These are phyloP conservation scores for Bugulina stolonifera DNA, from an alignment of 2,888 invertebrate genomes.

Conservation along the genomic window DNA sequence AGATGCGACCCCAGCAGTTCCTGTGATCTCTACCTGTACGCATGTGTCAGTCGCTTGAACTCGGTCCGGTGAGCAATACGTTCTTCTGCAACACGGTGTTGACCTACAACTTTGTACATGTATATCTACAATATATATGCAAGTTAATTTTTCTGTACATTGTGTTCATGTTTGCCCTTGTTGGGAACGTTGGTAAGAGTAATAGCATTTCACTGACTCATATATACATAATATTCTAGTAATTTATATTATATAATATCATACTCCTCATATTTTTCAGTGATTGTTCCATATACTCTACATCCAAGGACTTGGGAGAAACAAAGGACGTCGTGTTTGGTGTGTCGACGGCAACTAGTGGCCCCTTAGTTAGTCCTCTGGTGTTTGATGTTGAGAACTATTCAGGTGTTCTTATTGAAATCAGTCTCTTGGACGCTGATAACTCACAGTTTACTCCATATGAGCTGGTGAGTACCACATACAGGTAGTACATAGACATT, in stretches of 20 bases:
- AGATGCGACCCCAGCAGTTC: neutral
- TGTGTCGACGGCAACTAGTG: neutral
- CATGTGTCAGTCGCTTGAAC: neutral
- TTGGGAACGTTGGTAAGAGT: no score
- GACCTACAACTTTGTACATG: no score
- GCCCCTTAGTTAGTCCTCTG: neutral
- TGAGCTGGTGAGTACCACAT: conserved; percentile 8
- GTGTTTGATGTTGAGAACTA: neutral
- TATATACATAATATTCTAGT: no score
- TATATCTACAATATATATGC: no score
- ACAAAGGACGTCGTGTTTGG: neutral
- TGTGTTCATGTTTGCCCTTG: no score
- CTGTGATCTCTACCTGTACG: neutral
- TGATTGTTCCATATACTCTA: neutral
- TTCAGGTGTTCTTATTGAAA: neutral
- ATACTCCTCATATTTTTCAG: neutral
- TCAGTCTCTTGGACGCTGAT: conserved; percentile 1
- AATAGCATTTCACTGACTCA: no score
- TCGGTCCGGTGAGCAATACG: neutral
- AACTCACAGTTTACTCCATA: neutral
- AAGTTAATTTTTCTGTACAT: no score
- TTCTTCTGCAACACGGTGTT: no score
- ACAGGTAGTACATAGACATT: no score
- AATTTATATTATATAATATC: no score
- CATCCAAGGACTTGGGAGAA: neutral